These are phyloP conservation scores for Gallirallus australis DNA, from an alignment of 2,797 vertebrate genomes.

Conservation along the genomic window DNA sequence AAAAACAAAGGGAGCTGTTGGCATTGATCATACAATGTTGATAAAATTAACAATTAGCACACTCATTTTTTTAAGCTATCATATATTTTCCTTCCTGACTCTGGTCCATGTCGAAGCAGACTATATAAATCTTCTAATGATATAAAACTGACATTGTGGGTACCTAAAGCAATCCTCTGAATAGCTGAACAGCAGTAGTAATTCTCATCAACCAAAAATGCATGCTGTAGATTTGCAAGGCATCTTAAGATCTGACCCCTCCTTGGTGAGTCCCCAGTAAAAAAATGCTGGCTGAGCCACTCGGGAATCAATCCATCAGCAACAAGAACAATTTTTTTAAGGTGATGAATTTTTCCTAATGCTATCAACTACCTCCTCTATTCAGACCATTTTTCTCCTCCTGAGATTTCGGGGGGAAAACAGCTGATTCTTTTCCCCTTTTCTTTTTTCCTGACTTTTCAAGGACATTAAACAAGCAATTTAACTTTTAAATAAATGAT, in stretches of 20 bases:
- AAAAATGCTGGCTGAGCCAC: background rate
- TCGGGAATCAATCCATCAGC: background rate
- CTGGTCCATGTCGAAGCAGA: background rate
- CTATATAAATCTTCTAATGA: background rate
- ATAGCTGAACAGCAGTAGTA: background rate
- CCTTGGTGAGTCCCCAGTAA: background rate
- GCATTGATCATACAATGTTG: background rate
- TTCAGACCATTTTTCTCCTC: background rate
- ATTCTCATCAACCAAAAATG: background rate
- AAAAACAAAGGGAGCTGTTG: background rate
- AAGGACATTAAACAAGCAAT: background rate
- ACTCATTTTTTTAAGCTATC: background rate
- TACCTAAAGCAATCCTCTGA: background rate
- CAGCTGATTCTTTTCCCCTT: fast-evolving
- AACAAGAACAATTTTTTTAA: background rate
- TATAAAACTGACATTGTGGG: background rate
- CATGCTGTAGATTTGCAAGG: background rate
- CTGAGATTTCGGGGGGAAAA: background rate
- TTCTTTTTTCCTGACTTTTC: background rate
- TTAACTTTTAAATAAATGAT: background rate
- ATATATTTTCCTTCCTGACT: background rate
- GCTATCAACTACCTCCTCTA: background rate
- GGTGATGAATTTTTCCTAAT: background rate
- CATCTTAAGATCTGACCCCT: background rate
- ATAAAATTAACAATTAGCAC: background rate